Evolutionary conservation across 2,113 vertebrate species (phyloP).

Genomic region (Macrotus californicus): DNA sequence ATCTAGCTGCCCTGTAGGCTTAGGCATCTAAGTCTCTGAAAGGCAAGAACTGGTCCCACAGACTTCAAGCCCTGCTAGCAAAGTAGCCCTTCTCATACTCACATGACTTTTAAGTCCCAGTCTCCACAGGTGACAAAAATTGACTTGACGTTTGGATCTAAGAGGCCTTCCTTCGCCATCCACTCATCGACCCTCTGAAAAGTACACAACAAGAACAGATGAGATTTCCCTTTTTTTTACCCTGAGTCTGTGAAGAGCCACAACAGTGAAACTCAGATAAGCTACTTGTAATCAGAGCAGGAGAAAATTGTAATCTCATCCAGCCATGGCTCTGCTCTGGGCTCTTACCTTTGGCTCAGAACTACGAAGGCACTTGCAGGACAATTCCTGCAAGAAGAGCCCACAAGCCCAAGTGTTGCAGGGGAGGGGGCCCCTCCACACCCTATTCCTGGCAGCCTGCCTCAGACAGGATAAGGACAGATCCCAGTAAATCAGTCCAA

Average conservation of each 20-base stretch:
- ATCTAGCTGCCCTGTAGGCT: background rate
- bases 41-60: slow-evolving; percentile 9
- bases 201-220: slow-evolving; percentile 79
- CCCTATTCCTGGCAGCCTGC: background rate
- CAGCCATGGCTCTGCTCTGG: slow-evolving; percentile 53
- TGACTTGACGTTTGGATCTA: slow-evolving; percentile 88
- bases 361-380: slow-evolving; percentile 69
- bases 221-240: slow-evolving; percentile 53
- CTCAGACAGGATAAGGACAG: background rate
- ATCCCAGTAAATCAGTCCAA: background rate
- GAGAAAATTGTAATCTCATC: slow-evolving; percentile 82
- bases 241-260: slow-evolving; percentile 72
- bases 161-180: slow-evolving; percentile 88
- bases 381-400: background rate
- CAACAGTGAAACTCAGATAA: slow-evolving; percentile 79
- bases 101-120: slow-evolving; percentile 92
- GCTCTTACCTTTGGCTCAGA: slow-evolving; percentile 72
- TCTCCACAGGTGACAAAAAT: slow-evolving; percentile 91
- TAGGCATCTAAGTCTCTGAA: background rate
- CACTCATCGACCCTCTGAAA: slow-evolving; percentile 89
- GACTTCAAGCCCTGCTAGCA: background rate
- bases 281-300: slow-evolving; percentile 78
- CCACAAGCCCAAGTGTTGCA: background rate
- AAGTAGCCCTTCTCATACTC: slow-evolving; percentile 77
- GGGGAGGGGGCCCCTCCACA: background rate